phyloP scores from a whole-genome alignment of 2,888 invertebrate species.

The Sturmia bella region DNA sequence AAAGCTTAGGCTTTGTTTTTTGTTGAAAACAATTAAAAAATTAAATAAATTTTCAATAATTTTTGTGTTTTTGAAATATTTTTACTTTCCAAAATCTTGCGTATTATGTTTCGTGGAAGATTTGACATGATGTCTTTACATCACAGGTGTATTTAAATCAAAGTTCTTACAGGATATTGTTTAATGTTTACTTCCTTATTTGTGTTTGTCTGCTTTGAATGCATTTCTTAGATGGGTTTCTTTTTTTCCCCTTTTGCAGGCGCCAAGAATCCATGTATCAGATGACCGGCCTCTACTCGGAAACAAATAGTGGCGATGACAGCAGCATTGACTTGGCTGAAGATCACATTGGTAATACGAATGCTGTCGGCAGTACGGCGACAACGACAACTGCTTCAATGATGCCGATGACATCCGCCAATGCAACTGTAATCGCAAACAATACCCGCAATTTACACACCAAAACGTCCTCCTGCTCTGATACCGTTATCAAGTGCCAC shows the following conservation, averaged over 20 bases:
- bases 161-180: too few species aligned
- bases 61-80: too few species aligned
- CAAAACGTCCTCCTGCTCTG: slow-evolving; percentile 68
- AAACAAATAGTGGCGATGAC: slow-evolving; percentile 85
- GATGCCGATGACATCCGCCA: slow-evolving; percentile 71
- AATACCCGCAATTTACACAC: slow-evolving; percentile 65
- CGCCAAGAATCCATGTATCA: slow-evolving; percentile 95
- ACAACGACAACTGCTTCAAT: slow-evolving; percentile 66
- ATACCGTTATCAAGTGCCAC: slow-evolving; percentile 85
- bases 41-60: too few species aligned
- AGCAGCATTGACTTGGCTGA: slow-evolving; percentile 83
- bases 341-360: slow-evolving; percentile 77
- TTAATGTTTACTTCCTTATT: too few species aligned
- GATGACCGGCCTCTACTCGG: slow-evolving; percentile 92
- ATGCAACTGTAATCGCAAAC: slow-evolving; percentile 71
- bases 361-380: slow-evolving; percentile 61
- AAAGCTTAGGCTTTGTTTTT: too few species aligned
- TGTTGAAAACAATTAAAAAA: too few species aligned
- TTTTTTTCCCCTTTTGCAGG: slow-evolving; percentile 79
- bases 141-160: too few species aligned
- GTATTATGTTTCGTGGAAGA: too few species aligned
- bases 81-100: too few species aligned
- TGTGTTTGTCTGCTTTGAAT: too few species aligned
- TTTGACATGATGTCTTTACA: too few species aligned
- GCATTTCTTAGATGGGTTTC: too few species aligned